Evolutionary conservation across 1,140 invertebrate species (phyloP).

Genomic region (Cyphomyrmex costatus): DNA sequence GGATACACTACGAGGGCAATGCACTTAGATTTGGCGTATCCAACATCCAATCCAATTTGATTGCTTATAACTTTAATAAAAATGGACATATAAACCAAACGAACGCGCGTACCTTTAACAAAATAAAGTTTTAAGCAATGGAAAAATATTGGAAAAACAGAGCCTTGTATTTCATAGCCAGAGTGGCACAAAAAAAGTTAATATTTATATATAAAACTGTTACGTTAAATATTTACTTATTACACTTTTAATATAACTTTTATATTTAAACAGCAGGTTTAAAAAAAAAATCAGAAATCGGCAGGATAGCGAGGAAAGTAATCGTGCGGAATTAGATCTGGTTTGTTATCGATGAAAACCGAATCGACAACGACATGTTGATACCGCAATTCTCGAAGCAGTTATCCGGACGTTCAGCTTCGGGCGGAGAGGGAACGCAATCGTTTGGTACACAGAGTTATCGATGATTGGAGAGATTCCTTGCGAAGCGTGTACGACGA

Average conservation of each 20-base stretch:
- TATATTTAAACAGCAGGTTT: not conserved
- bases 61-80: no score
- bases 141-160: no score
- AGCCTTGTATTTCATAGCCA: no score
- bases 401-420: not conserved
- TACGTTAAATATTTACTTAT: not conserved
- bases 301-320: not conserved
- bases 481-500: conserved; percentile 36
- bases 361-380: conserved; percentile 10
- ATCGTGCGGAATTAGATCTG: not conserved
- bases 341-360: not conserved
- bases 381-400: not conserved
- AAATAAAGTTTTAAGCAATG: no score
- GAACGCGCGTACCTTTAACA: no score
- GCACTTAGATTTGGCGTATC: no score
- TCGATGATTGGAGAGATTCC: conserved; percentile 51
- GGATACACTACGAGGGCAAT: no score
- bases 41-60: no score
- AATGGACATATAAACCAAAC: no score
- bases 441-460: conserved; percentile 58
- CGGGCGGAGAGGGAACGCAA: not conserved
- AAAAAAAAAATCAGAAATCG: not conserved
- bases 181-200: not conserved
- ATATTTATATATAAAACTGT: not conserved
- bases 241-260: not conserved